Evolutionary conservation across 2,888 invertebrate genomes (phyloP), one percentile per base, ranked within the genome.

Genomic region (Elysia crispata): DNA sequence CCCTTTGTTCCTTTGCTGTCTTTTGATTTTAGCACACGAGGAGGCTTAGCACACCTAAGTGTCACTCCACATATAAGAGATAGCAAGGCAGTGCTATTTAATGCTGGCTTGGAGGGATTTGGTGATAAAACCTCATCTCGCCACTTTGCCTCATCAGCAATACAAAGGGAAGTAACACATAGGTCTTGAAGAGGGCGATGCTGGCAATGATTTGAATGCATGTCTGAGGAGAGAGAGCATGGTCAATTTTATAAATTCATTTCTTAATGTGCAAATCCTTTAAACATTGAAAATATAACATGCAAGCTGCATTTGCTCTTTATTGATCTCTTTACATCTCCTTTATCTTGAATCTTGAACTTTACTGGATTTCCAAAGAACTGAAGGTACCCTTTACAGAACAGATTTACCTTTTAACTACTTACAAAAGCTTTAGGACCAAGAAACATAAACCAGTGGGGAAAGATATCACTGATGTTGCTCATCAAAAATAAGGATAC

Each of bases 61-160:
- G 94, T 87, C n/a, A 89, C 91, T 23, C 92, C 92, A 85, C 90
- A 91, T 30, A 92, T 86, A 28, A 92, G 85, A 80, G 89, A 90
- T 11, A 92, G 91, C 41, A 89, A 87, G 8, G 86, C 70, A n/a
- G 77, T 79, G 76, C 49, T 77, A 20, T 49, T 76, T 72, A 67
- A 77, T 28, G 74, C 62, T 72, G 67, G n/a, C 30, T 78, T 78
- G 20, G 74, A 62, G 11, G 72, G 64, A 15, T 72, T 76, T 18
- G 76, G 41, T 6, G 76, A 72, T 1, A 13, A 20, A 28, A 74
- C 23, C 1, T 74, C 81, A 31, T 81, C 74, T 25, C 25, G 49
- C 75, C 76, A 57, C 23, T 79, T 74, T n/a, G 57, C 66, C 62
- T 84, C 81, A 54, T 84, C 83, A 41, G 94, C 91, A 49, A 94